Percentiles rank a stretch among this genome's conserved stretches.
phyloP scores from a whole-genome alignment of 2,113 vertebrate species.

The Fregetta grallaria region DNA sequence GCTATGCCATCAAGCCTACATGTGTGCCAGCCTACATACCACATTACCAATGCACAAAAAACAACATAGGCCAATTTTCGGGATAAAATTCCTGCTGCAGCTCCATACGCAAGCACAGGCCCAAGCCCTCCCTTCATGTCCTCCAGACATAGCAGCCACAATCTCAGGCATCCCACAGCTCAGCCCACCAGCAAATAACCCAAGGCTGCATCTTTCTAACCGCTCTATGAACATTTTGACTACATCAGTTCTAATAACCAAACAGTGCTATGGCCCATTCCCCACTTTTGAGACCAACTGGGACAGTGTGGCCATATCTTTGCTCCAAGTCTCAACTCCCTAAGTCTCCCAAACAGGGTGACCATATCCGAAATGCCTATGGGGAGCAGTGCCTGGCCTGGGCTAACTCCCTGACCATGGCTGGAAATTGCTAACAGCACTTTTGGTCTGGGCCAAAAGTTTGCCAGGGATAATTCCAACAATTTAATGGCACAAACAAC shows the following conservation, averaged over 20 bases:
- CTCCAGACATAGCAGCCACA: not conserved
- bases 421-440: not conserved
- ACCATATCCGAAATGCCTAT: not conserved
- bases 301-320: not conserved
- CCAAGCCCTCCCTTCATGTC: not conserved
- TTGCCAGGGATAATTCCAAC: not conserved
- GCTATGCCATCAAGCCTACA: not conserved
- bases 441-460: not conserved
- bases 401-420: not conserved
- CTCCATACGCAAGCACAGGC: not conserved
- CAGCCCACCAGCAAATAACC: not conserved
- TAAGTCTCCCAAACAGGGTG: not conserved
- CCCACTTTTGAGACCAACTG: not conserved
- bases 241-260: not conserved
- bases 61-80: rapidly evolving
- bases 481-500: not conserved
- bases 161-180: not conserved
- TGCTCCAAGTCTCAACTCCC: not conserved
- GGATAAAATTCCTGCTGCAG: not conserved
- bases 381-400: not conserved
- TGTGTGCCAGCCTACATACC: rapidly evolving
- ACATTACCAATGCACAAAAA: not conserved
- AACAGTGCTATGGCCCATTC: not conserved
- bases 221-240: not conserved
- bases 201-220: not conserved